Conservation (phyloP, 2,797 vertebrate genomes). For the Phrynocephalus guinanensis region DNA sequence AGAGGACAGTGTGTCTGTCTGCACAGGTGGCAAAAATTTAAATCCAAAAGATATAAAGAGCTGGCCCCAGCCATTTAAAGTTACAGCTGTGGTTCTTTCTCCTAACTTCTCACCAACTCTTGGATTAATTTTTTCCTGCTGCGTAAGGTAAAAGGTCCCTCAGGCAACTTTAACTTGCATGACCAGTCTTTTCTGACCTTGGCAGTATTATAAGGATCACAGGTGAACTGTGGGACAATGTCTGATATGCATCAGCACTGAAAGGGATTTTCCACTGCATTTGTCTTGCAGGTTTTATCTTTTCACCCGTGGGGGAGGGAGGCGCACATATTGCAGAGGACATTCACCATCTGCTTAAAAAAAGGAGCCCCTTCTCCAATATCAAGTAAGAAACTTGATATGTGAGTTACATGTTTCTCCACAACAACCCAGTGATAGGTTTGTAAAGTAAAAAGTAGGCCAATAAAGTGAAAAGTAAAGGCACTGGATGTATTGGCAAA, state of each 20-base stretch:
- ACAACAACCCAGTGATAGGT: not conserved
- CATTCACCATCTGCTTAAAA: slow-evolving; percentile 21
- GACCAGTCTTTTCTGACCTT: slow-evolving; percentile 57
- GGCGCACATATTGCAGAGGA: not conserved
- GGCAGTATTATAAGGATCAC: slow-evolving; percentile 58
- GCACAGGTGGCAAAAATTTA: slow-evolving; percentile 12
- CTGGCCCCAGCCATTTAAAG: slow-evolving; percentile 34
- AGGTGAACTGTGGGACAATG: slow-evolving; percentile 47
- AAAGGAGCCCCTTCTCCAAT: slow-evolving; percentile 13
- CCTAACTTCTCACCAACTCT: slow-evolving; percentile 40
- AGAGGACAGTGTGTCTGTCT: not conserved
- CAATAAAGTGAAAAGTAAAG: not conserved
- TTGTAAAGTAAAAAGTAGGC: not conserved
- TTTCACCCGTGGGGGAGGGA: slow-evolving; percentile 13
- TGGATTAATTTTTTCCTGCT: slow-evolving; percentile 5
- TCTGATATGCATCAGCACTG: slow-evolving; percentile 43
- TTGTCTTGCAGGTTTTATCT: slow-evolving; percentile 37
- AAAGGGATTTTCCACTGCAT: slow-evolving; percentile 49
- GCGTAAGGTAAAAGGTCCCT: slow-evolving; percentile 56
- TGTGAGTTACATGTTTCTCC: too few species aligned
- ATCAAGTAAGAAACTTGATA: not conserved
- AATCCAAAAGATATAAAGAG: not conserved
- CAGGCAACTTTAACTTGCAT: slow-evolving; percentile 58
- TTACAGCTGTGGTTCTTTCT: slow-evolving; percentile 1
- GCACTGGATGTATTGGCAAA: too few species aligned